These are phyloP conservation scores for Halictus ligatus DNA, from an alignment of 2,888 invertebrate genomes.

Conservation along the genomic window DNA sequence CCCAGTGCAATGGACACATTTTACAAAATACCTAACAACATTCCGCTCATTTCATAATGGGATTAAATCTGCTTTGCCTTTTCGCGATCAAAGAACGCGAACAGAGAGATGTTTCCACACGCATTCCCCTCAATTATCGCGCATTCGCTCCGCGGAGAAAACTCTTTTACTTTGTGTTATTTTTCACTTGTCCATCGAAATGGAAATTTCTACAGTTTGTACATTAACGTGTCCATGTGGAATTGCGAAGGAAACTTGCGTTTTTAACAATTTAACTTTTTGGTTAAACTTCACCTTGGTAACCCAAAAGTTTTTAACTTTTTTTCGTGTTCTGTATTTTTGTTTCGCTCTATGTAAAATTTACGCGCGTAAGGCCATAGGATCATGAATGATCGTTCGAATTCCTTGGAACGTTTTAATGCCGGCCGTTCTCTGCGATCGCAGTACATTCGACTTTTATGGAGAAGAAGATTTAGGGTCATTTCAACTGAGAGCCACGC, in stretches of 20 bases:
- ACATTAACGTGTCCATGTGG: no score
- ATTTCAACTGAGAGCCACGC: slow-evolving; percentile 71
- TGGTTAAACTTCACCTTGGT: no score
- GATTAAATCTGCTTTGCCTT: not conserved
- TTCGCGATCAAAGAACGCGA: not conserved
- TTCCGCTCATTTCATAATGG: not conserved
- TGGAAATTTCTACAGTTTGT: no score
- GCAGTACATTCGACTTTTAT: slow-evolving; percentile 79
- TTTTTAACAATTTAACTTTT: no score
- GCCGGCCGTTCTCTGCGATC: slow-evolving; percentile 59
- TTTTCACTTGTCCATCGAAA: not conserved
- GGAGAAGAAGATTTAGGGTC: slow-evolving; percentile 78
- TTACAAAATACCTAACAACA: not conserved
- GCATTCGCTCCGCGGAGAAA: not conserved
- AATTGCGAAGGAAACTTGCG: no score
- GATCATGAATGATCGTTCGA: slow-evolving; percentile 42
- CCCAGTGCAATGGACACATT: not conserved
- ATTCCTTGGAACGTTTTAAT: slow-evolving; percentile 68
- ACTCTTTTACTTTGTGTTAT: not conserved
- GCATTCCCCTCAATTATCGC: not conserved
- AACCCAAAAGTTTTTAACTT: no score
- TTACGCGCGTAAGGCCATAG: slow-evolving; percentile 8
- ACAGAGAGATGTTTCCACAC: not conserved
- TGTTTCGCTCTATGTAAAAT: slow-evolving; percentile 2
- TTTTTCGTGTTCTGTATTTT: not conserved